A percentile compares a stretch with the other conserved stretches of the same genome.
Conservation (phyloP, 2,888 invertebrate genomes). For the Homarus gammarus region DNA sequence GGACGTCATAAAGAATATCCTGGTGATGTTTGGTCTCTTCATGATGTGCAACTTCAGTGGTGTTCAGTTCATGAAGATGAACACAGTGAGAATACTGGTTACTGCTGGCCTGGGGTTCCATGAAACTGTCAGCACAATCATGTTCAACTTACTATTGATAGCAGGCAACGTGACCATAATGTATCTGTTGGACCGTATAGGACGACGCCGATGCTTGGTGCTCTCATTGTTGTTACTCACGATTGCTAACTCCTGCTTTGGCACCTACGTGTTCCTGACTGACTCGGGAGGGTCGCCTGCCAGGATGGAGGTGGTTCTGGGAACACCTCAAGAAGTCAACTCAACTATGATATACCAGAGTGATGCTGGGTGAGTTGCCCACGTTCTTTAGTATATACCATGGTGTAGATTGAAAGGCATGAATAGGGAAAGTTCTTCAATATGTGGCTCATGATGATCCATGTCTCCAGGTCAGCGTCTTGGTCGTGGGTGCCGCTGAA, state of each 20-base stretch:
- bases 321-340: no score
- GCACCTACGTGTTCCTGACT: no score
- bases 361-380: no score
- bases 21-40: constrained; percentile 4
- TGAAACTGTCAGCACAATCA: constrained; percentile 10
- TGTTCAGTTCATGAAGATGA: constrained; percentile 28
- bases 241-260: neutral
- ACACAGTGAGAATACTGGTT: constrained; percentile 35
- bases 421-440: no score
- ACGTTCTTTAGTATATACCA: no score
- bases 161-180: constrained; percentile 12
- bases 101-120: constrained; percentile 32
- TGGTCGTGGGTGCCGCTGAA: neutral
- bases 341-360: no score
- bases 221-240: constrained; percentile 21
- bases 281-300: no score
- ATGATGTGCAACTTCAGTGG: constrained; percentile 20
- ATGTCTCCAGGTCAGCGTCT: no score
- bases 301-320: no score
- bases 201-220: constrained; percentile 39
- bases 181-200: constrained; percentile 32
- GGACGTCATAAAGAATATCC: neutral
- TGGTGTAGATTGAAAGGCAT: no score
- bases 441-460: no score
- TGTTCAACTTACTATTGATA: neutral